These are phyloP conservation scores for Taenaris catops DNA, from an alignment of 2,888 invertebrate species.

Conservation along the genomic window DNA sequence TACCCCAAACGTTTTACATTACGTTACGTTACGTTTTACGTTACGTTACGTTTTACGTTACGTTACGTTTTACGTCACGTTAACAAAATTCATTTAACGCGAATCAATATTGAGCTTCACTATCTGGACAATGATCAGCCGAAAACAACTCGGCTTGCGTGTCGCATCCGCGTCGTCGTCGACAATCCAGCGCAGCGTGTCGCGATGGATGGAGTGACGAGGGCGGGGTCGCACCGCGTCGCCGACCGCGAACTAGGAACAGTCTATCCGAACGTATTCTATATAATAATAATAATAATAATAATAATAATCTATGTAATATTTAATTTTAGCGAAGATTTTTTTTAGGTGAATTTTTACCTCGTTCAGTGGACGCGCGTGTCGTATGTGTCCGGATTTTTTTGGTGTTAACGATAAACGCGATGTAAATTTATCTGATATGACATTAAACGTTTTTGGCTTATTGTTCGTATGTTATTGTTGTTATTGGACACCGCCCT, in stretches of 20 bases:
- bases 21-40: too few species aligned
- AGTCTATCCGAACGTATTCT: slow-evolving; percentile 52
- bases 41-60: too few species aligned
- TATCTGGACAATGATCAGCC: too few species aligned
- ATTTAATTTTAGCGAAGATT: slow-evolving; percentile 62
- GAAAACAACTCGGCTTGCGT: too few species aligned
- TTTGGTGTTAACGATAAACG: slow-evolving; percentile 70
- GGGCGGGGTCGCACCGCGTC: slow-evolving; percentile 19
- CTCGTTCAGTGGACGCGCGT: slow-evolving; percentile 60
- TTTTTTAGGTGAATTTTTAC: slow-evolving; percentile 74
- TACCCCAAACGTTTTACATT: too few species aligned
- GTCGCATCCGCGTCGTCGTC: too few species aligned
- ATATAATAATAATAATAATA: slow-evolving; percentile 31
- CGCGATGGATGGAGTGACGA: too few species aligned
- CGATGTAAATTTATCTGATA: slow-evolving; percentile 77
- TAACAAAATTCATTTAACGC: too few species aligned
- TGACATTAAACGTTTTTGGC: slow-evolving; percentile 79
- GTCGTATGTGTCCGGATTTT: slow-evolving; percentile 60
- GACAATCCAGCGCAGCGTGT: too few species aligned
- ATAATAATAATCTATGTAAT: too few species aligned
- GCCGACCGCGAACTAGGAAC: slow-evolving; percentile 28
- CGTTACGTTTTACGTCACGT: too few species aligned
- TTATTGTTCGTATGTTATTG: slow-evolving; percentile 75
- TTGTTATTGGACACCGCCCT: slow-evolving; percentile 5
- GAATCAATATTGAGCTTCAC: too few species aligned